Percentiles rank a stretch among this genome's conserved stretches.
These are phyloP conservation scores for Drosophila yakuba DNA, from an alignment of 1,140 invertebrate species.

Conservation along the genomic window DNA sequence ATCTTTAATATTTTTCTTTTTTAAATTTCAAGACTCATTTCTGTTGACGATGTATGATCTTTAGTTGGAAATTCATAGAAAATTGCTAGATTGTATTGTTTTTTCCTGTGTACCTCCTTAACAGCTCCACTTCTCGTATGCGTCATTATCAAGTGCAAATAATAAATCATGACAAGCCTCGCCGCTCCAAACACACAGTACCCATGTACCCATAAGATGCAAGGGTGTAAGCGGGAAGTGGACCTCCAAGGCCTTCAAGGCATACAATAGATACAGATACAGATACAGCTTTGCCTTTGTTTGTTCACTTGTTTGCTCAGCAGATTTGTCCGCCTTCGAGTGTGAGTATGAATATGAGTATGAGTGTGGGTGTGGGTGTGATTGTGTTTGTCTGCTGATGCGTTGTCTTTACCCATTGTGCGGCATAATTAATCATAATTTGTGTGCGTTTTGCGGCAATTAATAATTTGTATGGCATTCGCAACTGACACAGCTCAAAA, in stretches of 20 bases:
- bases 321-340: constrained; percentile 28
- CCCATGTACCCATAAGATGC: constrained; percentile 15
- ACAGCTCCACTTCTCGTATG: constrained; percentile 42
- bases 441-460: constrained; percentile 75
- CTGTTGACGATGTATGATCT: too few relatives aligned
- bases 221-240: not conserved
- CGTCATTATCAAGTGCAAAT: constrained; percentile 81
- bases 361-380: not conserved
- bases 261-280: not conserved
- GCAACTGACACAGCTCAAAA: constrained; percentile 46
- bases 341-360: not conserved
- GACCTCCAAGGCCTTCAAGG: not conserved
- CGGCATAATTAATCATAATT: constrained; percentile 78
- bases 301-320: constrained; percentile 55
- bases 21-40: too few relatives aligned
- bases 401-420: constrained; percentile 57
- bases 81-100: too few relatives aligned
- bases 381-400: constrained; percentile 4
- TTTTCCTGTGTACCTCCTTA: constrained; percentile 11
- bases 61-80: too few relatives aligned
- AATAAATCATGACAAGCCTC: constrained; percentile 75
- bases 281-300: constrained; percentile 55
- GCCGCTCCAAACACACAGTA: constrained; percentile 37
- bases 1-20: too few relatives aligned
- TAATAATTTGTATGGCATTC: constrained; percentile 74